Evolutionary conservation across 37 sponge, comb jelly and placozoan species (phyloP).

Genomic region (Cladorhizidae sp.): DNA sequence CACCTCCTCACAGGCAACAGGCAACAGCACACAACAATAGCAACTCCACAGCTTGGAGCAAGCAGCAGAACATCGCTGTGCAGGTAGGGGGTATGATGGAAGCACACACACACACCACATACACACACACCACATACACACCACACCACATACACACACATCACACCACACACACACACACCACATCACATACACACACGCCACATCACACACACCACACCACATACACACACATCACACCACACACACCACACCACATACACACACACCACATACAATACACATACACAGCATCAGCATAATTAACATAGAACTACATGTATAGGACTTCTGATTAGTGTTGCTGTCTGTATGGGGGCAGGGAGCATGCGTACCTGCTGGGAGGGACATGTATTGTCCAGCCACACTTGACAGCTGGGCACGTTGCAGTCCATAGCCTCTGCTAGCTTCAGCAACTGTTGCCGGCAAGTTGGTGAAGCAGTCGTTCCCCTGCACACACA

Average conservation of each 20-base stretch:
- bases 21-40: conserved; percentile 23
- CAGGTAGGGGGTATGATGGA: not conserved
- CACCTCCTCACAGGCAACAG: conserved; percentile 17
- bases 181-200: too few relatives aligned
- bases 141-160: not conserved
- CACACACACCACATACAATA: too few relatives aligned
- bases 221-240: too few relatives aligned
- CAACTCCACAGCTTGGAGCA: conserved; percentile 34
- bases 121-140: not conserved
- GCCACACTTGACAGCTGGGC: conserved; percentile 48
- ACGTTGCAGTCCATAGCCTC: conserved; percentile 46
- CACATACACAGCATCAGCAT: too few relatives aligned
- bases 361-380: conserved; percentile 66
- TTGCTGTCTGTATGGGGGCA: too few relatives aligned
- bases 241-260: too few relatives aligned
- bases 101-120: not conserved
- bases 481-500: not conserved
- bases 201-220: too few relatives aligned
- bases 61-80: not conserved
- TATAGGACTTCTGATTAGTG: too few relatives aligned
- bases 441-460: conserved; percentile 12
- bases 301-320: too few relatives aligned
- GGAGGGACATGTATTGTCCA: conserved; percentile 64
- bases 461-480: not conserved
- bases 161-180: too few relatives aligned